These are phyloP conservation scores for Mizuhopecten yessoensis DNA, from an alignment of 1,140 invertebrate species.

Conservation along the genomic window DNA sequence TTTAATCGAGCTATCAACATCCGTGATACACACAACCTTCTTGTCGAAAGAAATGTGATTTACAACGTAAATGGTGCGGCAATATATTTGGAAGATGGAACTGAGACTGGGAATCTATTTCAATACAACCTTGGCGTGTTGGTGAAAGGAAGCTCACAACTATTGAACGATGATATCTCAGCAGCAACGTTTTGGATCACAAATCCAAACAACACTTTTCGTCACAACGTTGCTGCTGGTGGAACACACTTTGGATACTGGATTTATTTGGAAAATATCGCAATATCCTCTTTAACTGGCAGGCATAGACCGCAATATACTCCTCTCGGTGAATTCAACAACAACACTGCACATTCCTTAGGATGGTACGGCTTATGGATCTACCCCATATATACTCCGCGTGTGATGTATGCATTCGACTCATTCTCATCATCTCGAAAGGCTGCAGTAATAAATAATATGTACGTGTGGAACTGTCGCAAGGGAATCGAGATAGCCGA, in stretches of 20 bases:
- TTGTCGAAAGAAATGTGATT: constrained; percentile 68
- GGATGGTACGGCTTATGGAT: constrained; percentile 83
- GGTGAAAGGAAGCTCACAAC: constrained; percentile 67
- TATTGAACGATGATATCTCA: constrained; percentile 74
- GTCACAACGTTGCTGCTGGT: constrained; percentile 70
- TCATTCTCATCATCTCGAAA: constrained; percentile 25
- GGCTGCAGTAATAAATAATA: constrained; percentile 66
- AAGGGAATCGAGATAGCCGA: constrained; percentile 80
- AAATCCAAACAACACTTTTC: constrained; percentile 71
- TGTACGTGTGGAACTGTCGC: constrained; percentile 78
- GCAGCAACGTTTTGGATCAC: constrained; percentile 70
- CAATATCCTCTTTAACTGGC: constrained; percentile 76
- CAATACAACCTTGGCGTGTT: constrained; percentile 72
- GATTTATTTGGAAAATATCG: constrained; percentile 77
- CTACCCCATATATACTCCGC: constrained; percentile 75
- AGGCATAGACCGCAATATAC: constrained; percentile 74
- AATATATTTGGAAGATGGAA: constrained; percentile 72
- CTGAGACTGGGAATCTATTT: constrained; percentile 70
- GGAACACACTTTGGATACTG: constrained; percentile 75
- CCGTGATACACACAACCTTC: constrained; percentile 71
- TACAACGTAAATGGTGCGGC: constrained; percentile 72
- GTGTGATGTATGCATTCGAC: constrained; percentile 57
- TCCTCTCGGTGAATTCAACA: constrained; percentile 72
- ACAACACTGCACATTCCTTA: constrained; percentile 81
- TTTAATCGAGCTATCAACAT: constrained; percentile 79